Base-by-base conservation (phyloP, 2,888 invertebrate genomes). In the Diaprepes abbreviatus region DNA sequence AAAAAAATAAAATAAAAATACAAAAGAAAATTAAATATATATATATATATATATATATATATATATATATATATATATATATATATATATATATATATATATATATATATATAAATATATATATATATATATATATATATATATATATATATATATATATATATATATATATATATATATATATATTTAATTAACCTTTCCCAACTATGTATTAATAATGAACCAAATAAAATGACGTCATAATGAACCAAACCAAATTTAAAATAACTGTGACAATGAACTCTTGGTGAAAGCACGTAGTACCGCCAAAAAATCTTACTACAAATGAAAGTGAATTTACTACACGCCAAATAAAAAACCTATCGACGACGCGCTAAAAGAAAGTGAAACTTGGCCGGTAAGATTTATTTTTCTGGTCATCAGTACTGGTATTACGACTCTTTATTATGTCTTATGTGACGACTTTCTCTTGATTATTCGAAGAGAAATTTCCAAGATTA, bases 331-430 rank as follows among this genome's bases (percentile, higher is more conserved):
- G 43, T 40, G 58, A 67, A 50, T 10, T 59, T 59, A 38, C 60
- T 66, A 19, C 19, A 36, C 5, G 10, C 21, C 19, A 35, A 54
- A 60, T 28, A 28, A 35, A 33, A 66, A 58, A 38, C 2, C 28
- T 3, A n/a, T 36, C 36, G 33, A 40, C 17, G 43, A 28, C 16
- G 10, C 17, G 24, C 33, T 14, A 19, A 43, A 64, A 68, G 68
- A 68, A 68, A 68, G 68, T 68, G 68, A 68, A 68, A 68, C 62
- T 63, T 52, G 57, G 33, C 16, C 24, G 16, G 50, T 48, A 17
- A 59, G 66, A 66, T 52, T 59, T 50, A 43, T 21, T 48, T 60
- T 38, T 60, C 33, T 43, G 19, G 24, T 59, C 50, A 57, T 58
- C 38, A 14, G 14, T 24, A 14, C 33, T 45, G 19, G 55, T 45